A percentile compares a stretch with the other conserved stretches of the same genome.
Evolutionary conservation across 37 sponge, comb jelly and placozoan genomes (phyloP).

Genomic region (Oopsacas minuta): DNA sequence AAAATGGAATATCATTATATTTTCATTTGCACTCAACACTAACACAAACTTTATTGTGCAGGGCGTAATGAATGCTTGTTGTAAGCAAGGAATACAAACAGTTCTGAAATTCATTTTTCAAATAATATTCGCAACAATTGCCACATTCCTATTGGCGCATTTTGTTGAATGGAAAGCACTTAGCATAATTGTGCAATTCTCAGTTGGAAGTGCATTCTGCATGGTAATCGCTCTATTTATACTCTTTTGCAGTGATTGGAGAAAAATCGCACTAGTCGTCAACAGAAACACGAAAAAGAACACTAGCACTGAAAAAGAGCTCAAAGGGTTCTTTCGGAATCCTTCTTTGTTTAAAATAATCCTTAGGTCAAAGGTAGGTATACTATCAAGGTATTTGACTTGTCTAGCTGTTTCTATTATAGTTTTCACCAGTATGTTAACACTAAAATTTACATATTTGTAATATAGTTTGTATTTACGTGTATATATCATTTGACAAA

Average conservation of each 20-base stretch:
- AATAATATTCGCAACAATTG: neutral
- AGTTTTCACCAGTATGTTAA: neutral
- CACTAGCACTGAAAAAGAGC: neutral
- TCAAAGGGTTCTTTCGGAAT: neutral
- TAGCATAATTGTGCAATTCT: neutral
- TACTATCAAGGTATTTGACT: neutral
- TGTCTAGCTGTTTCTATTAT: neutral
- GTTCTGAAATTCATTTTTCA: neutral
- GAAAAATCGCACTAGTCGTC: neutral
- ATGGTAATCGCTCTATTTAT: neutral
- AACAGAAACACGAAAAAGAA: neutral
- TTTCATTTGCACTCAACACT: neutral
- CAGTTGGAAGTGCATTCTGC: neutral
- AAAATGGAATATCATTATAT: neutral
- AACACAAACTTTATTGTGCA: neutral
- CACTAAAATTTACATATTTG: no score
- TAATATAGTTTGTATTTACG: no score
- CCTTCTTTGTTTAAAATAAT: neutral
- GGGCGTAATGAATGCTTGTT: neutral
- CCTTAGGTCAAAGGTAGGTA: neutral
- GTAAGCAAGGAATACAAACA: neutral
- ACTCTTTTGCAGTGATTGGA: neutral
- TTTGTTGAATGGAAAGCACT: neutral
- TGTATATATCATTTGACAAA: no score
- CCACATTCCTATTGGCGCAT: neutral